These are phyloP conservation scores for Xiphorhynchus erythropygius DNA, from an alignment of 2,797 vertebrate species.

Conservation along the genomic window DNA sequence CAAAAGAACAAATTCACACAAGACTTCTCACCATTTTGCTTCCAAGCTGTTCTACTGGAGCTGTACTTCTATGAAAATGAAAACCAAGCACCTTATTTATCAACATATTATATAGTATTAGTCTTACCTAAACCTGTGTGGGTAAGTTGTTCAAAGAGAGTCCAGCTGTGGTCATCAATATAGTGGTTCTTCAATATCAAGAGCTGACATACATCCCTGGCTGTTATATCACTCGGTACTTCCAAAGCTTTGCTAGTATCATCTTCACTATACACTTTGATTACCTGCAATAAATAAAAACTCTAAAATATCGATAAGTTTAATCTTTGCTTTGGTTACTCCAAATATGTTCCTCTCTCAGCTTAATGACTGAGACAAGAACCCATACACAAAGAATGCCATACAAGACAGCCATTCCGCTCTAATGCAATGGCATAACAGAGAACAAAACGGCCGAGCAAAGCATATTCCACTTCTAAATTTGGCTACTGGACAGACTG, in stretches of 20 bases:
- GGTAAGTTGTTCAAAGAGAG: conserved; percentile 89
- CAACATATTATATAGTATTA: not conserved
- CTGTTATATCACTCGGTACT: conserved; percentile 90
- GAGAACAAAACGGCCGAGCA: not conserved
- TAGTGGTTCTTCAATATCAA: conserved; percentile 94
- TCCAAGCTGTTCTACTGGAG: not conserved
- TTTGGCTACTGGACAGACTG: not conserved
- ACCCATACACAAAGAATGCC: not conserved
- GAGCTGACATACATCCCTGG: conserved; percentile 92
- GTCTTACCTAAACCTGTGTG: conserved; percentile 88
- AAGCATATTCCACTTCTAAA: not conserved
- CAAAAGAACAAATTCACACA: not conserved
- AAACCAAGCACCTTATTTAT: not conserved
- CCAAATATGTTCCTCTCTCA: not conserved
- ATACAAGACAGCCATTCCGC: not conserved
- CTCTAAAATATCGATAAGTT: not conserved
- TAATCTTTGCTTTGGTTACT: not conserved
- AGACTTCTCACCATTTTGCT: not conserved
- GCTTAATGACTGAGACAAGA: not conserved
- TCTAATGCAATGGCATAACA: not conserved
- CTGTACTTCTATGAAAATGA: not conserved
- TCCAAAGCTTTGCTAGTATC: conserved; percentile 92
- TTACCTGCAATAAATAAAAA: conserved; percentile 82
- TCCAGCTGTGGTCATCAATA: conserved; percentile 96
- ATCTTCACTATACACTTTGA: conserved; percentile 96